Conservation (phyloP, 2,797 vertebrate species). For the Hemibagrus guttatus region DNA sequence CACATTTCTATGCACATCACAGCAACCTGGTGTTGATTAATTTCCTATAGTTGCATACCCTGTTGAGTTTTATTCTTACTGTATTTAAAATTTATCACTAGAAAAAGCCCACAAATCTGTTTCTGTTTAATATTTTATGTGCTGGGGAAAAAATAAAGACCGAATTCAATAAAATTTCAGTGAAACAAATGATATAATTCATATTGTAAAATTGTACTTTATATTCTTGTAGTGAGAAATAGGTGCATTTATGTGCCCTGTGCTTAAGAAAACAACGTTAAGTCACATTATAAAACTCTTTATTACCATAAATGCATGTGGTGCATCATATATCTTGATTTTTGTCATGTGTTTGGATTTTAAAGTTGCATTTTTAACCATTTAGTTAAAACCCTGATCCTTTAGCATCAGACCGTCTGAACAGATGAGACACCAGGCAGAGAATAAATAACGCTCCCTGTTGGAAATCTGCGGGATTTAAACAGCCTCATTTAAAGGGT, state of each 20-base stretch:
- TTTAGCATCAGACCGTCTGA: too few species aligned
- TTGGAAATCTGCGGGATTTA: neutral
- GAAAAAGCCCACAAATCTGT: too few species aligned
- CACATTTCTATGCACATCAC: neutral
- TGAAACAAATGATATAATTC: neutral
- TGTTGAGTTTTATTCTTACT: neutral
- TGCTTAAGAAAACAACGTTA: neutral
- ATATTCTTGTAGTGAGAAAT: neutral
- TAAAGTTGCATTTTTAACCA: neutral
- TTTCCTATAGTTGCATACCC: neutral
- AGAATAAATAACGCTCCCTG: neutral
- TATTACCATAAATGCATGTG: too few species aligned
- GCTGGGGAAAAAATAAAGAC: neutral
- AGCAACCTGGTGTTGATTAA: neutral
- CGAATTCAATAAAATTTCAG: too few species aligned
- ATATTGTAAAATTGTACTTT: neutral
- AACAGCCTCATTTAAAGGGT: neutral
- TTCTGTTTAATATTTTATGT: neutral
- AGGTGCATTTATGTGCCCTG: neutral
- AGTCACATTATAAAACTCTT: too few species aligned
- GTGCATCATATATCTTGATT: too few species aligned
- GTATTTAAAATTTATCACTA: neutral
- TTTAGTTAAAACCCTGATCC: neutral
- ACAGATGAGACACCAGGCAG: neutral
- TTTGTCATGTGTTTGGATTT: too few species aligned